Conservation (phyloP, 1,140 invertebrate genomes). For the Sycophila sp. region DNA sequence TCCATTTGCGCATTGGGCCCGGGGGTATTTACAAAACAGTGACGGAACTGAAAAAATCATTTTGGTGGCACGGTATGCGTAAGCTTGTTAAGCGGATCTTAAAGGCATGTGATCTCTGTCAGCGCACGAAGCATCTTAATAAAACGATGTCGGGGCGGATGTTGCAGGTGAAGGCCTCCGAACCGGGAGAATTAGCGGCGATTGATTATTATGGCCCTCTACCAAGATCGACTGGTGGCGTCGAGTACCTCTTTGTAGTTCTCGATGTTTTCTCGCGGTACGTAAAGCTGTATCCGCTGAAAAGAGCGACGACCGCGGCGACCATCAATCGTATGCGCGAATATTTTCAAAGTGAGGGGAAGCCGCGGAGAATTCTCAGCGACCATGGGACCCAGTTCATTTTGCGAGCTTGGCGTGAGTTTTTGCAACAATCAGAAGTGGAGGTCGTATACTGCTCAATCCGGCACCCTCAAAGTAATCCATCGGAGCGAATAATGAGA, state of each 20-base stretch:
- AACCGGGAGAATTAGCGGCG: conserved; percentile 8
- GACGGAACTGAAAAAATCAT: no score
- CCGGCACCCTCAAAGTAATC: no score
- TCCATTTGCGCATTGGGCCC: no score
- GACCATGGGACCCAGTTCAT: conserved; percentile 40
- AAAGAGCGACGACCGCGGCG: conserved; percentile 33
- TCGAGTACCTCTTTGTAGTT: conserved; percentile 47
- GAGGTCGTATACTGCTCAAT: no score
- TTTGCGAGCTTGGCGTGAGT: conserved; percentile 10
- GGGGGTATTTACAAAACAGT: no score
- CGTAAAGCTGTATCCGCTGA: conserved; percentile 46
- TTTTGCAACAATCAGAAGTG: no score
- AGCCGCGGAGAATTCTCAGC: conserved; percentile 15
- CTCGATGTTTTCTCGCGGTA: conserved; percentile 50
- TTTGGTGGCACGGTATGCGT: no score
- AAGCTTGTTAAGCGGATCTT: no score
- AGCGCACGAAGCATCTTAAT: no score
- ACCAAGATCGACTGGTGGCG: conserved; percentile 21
- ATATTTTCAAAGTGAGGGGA: not conserved
- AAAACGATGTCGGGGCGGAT: not conserved
- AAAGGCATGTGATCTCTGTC: no score
- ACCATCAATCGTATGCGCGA: not conserved
- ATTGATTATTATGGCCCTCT: conserved; percentile 29
- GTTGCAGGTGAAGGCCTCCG: not conserved
- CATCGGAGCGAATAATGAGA: no score